A percentile compares a stretch with the other conserved stretches of the same genome.
These are phyloP conservation scores for Antigone vipio DNA, from an alignment of 2,113 vertebrate species.

Conservation along the genomic window DNA sequence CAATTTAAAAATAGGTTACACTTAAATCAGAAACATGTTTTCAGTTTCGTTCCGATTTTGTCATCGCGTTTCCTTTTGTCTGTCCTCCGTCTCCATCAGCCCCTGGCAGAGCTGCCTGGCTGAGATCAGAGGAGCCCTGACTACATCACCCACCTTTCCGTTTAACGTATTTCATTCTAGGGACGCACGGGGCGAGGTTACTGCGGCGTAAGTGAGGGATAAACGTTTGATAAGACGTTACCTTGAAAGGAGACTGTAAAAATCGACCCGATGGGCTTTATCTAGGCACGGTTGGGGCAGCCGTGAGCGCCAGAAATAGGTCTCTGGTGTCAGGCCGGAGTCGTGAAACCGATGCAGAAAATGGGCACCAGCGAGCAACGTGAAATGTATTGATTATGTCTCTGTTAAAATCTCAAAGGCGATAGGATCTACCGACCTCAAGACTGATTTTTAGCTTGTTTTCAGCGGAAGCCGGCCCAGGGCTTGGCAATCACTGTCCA, in stretches of 20 bases:
- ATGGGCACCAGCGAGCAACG: neutral
- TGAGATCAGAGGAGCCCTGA: neutral
- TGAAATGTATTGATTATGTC: neutral
- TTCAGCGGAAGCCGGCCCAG: neutral
- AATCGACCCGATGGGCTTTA: neutral
- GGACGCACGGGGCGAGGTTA: neutral
- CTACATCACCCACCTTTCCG: neutral
- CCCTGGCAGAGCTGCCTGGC: neutral
- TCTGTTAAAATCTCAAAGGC: neutral
- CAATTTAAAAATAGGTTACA: neutral
- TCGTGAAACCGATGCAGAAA: neutral
- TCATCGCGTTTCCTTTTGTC: neutral
- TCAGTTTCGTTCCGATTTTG: neutral
- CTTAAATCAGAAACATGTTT: slow-evolving; percentile 20
- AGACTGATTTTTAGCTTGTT: neutral
- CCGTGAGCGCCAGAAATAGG: neutral
- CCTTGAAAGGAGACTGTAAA: neutral
- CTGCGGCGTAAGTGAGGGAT: neutral
- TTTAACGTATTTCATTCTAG: neutral
- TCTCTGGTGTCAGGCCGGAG: neutral
- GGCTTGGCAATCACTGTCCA: neutral
- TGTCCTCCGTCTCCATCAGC: neutral
- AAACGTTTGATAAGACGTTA: neutral
- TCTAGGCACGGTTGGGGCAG: neutral
- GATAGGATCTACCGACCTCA: neutral